Evolutionary conservation across 2,113 vertebrate species (phyloP).

Genomic region (Collichthys lucidus): DNA sequence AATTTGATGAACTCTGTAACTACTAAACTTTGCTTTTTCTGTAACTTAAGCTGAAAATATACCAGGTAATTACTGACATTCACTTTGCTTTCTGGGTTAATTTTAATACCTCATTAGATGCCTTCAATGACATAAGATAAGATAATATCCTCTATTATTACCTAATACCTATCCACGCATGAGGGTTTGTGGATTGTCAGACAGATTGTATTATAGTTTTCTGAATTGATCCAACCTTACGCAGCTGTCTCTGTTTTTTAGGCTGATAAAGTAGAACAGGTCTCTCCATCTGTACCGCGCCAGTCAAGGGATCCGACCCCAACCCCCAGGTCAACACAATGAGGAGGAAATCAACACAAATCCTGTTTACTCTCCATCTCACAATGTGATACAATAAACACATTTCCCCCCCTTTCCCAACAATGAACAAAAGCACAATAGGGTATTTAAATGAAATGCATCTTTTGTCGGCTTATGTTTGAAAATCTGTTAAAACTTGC

Average conservation of each 20-base stretch:
- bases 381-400: conserved; percentile 68
- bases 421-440: conserved; percentile 62
- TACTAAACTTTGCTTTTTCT: no score
- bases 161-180: neutral
- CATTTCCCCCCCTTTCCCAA: conserved; percentile 33
- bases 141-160: neutral
- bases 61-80: neutral
- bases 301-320: conserved; percentile 38
- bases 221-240: conserved; percentile 5
- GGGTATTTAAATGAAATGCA: conserved; percentile 17
- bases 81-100: neutral
- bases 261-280: conserved; percentile 49
- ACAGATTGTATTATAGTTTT: conserved; percentile 12
- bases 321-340: conserved; percentile 73
- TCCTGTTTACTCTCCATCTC: conserved; percentile 74
- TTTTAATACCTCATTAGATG: neutral
- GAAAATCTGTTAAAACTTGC: neutral
- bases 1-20: no score
- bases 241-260: conserved; percentile 58
- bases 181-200: neutral
- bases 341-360: conserved; percentile 77
- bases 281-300: conserved; percentile 67
- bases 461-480: conserved; percentile 6
- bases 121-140: neutral
- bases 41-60: no score